Conservation (phyloP, 37 sponge, comb jelly and placozoan species). For the Spongilla lacustris region DNA sequence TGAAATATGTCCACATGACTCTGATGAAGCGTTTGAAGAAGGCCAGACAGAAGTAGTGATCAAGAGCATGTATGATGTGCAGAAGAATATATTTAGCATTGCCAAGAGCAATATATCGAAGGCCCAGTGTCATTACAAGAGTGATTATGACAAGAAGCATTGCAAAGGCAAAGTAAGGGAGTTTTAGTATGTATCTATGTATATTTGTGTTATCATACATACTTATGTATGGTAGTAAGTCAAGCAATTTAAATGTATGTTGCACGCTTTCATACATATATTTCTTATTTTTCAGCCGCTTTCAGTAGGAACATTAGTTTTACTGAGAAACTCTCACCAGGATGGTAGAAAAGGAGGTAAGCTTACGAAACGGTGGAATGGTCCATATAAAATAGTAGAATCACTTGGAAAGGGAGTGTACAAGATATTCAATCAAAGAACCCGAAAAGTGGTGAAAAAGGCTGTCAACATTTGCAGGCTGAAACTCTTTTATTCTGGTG, state of each 20-base stretch:
- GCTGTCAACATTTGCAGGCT: slow-evolving; percentile 13
- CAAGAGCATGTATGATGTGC: slow-evolving; percentile 9
- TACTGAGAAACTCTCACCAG: not conserved
- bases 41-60: not conserved
- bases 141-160: slow-evolving; percentile 22
- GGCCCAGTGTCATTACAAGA: slow-evolving; percentile 7
- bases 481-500: too few relatives aligned
- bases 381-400: slow-evolving; percentile 17
- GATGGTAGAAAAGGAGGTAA: slow-evolving; percentile 2
- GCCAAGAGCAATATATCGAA: slow-evolving; percentile 8
- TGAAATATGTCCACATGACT: too few relatives aligned
- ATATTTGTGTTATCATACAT: too few relatives aligned
- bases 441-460: not conserved
- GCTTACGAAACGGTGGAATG: not conserved
- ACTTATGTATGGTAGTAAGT: too few relatives aligned
- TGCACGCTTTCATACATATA: too few relatives aligned
- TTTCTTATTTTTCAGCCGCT: not conserved
- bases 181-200: too few relatives aligned
- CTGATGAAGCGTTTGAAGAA: not conserved
- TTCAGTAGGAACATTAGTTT: not conserved
- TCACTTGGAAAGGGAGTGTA: slow-evolving; percentile 15
- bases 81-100: not conserved
- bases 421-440: not conserved
- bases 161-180: not conserved
- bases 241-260: too few relatives aligned